Conservation (phyloP, 2,888 invertebrate species). For the Nomada fucata region DNA sequence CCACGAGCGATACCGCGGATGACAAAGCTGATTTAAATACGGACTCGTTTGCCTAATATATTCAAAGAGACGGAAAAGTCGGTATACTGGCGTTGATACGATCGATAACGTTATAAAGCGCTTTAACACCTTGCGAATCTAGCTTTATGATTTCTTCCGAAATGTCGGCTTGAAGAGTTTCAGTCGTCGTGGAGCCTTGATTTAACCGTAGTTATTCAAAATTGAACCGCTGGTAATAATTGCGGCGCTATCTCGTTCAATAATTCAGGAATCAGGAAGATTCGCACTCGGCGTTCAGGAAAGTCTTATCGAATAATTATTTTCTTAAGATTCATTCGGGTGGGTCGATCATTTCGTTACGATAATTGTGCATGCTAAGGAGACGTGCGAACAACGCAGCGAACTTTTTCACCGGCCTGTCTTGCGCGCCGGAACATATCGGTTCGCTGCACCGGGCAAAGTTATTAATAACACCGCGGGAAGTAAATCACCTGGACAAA, state of each 20-base stretch:
- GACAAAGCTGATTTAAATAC: conserved; percentile 58
- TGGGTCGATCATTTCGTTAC: no score
- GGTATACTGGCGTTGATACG: conserved; percentile 28
- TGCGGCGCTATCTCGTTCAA: no score
- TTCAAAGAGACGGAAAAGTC: conserved; percentile 25
- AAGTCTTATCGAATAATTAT: no score
- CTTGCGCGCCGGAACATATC: neutral
- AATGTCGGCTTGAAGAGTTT: neutral
- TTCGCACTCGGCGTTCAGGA: no score
- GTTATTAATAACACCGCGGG: conserved; percentile 33
- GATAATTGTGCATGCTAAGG: no score
- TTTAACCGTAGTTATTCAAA: neutral
- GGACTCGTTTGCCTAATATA: conserved; percentile 58
- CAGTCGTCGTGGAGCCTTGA: neutral
- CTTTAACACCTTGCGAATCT: neutral
- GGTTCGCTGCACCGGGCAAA: no score
- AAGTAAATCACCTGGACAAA: conserved; percentile 35
- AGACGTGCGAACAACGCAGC: no score
- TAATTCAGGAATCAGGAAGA: no score
- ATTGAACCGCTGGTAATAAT: no score
- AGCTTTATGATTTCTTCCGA: no score
- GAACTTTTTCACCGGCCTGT: no score
- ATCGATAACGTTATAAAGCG: conserved; percentile 12
- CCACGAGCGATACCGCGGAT: conserved; percentile 38
- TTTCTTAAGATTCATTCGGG: no score